Evolutionary conservation across 2,888 invertebrate genomes (phyloP), one percentile per base, ranked within the genome.

Genomic region (Melanchra persicariae): DNA sequence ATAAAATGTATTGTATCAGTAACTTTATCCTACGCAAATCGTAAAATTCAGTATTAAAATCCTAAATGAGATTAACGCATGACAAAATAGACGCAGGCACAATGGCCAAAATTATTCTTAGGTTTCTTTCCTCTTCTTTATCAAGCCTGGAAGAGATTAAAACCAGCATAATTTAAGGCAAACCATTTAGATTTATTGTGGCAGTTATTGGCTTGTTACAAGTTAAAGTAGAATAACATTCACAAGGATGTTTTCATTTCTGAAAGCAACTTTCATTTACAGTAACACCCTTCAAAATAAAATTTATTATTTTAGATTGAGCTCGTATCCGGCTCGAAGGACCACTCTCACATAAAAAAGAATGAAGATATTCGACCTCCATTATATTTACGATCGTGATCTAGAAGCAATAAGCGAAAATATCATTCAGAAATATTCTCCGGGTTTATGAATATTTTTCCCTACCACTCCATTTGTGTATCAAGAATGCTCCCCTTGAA

Each of bases 321-420:
- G 47, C 70, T 51, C n/a, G 62, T 65, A 81, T 69, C 70, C 77
- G 81, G 57, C 64, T 79, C 83, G 66, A 78, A 83, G 82, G 79
- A 84, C 77, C 77, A 84, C 37, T 40, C 24, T 69, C 68, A 70
- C 81, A 85, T 87, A 85, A 89, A 81, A 78, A 77, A 81, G 84
- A 89, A 90, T 89, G 84, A 86, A 90, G 87, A 88, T 88, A 86
- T 90, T 88, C 86, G 85, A 88, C 86, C 88, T 87, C 84, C 82
- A 84, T 87, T 86, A 87, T 89, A 89, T 90, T 91, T 90, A 91
- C 85, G 88, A 85, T 81, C 78, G 80, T 85, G 82, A 89, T 90
- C 88, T 85, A 85, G 85, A 80, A 77, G 74, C 61, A 72, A 85
- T 81, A 82, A 73, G 63, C 43, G 59, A 71, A 82, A 78, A 83